These are phyloP conservation scores for Erethizon dorsatum DNA, from an alignment of 2,797 vertebrate genomes.

Conservation along the genomic window DNA sequence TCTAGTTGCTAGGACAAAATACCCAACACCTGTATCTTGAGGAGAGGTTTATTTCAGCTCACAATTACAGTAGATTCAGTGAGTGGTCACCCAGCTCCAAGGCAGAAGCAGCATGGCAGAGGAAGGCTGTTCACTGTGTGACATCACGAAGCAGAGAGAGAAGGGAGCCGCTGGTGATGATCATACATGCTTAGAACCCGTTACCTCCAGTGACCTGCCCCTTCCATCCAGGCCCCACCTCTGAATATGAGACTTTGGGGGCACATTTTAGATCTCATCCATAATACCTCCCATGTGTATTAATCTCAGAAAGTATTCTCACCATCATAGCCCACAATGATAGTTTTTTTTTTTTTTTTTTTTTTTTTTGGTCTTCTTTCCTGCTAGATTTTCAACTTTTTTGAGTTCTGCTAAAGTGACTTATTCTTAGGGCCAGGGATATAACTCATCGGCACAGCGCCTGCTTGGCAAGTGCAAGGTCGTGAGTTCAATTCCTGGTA, in stretches of 20 bases:
- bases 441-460: too few species aligned
- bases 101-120: background rate
- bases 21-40: background rate
- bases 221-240: background rate
- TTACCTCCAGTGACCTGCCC: background rate
- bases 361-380: conserved; percentile 11
- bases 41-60: background rate
- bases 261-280: background rate
- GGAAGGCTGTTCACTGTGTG: background rate
- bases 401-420: conserved; percentile 28
- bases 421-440: background rate
- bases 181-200: background rate
- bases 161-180: background rate
- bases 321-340: background rate
- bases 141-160: background rate
- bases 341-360: background rate
- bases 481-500: too few species aligned
- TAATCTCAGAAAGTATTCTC: conserved; percentile 28
- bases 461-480: too few species aligned
- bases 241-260: background rate
- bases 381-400: conserved; percentile 46
- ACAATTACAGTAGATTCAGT: background rate
- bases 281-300: background rate
- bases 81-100: background rate
- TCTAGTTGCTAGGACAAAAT: background rate